Base-by-base conservation (phyloP, 92 coral and sea anemone species). In the Porites rus region DNA sequence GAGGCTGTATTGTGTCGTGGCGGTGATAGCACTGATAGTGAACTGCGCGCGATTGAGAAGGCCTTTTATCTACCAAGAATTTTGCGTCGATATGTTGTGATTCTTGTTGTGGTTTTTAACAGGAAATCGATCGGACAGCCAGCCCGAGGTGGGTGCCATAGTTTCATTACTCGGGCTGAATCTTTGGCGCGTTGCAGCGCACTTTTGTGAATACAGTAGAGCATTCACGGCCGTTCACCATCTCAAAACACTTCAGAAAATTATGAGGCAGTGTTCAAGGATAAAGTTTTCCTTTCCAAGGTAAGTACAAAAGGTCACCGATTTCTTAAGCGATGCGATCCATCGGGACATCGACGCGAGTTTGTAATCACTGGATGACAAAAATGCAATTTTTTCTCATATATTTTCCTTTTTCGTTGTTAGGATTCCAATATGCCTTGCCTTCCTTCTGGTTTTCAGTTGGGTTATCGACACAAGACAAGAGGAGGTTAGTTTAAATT, bases 401-500 rank as follows among this genome's bases (percentile, higher is more conserved):
- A 56, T 19, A 64, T 51, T 19, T 14, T 73, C 76, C 19, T 74
- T 83, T 83, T 43, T 74, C 13, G 51, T 16, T 72, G 13, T 73
- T 64, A 83, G 87, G 65, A 17, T 38, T 38, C 46, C 63, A 63
- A 25, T 25, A 51, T 62, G 59, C 74, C 17, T 25, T 61, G 58
- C 31, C 72, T 58, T 62, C 28, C 58, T 74, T 51, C 56, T 83
- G n/a, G 80, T 74, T 51, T 62, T 83, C 72, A 62, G 71, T 73
- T 50, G 73, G 19, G 80, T 64, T 38, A 62, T 16, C 43, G 12
- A 60, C 28, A 51, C 87, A 20, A 61, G 87, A 63, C 87, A 62
- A 83, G 77, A 81, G 69, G 80, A 83, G 87, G 87, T 83, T 63
- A 83, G 80, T 61, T 83, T 73, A 38, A 81, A 70, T 70, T 74